Evolutionary conservation across 2,888 invertebrate genomes (phyloP).

Genomic region (Eumacrocentrus americanus): DNA sequence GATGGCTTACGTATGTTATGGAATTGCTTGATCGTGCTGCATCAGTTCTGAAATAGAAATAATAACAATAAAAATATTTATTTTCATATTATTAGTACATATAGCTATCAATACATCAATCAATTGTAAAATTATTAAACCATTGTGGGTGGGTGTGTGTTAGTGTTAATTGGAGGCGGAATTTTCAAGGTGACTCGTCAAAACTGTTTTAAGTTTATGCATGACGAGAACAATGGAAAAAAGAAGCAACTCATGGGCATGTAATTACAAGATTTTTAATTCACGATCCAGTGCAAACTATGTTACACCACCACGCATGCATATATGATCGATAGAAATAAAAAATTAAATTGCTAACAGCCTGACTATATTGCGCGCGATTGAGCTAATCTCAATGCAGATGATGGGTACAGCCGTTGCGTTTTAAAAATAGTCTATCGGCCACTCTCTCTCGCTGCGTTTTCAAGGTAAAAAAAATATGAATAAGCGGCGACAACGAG

Average conservation of each 20-base stretch:
- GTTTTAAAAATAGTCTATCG: conserved; percentile 37
- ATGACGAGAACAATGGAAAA: conserved; percentile 6
- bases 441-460: conserved; percentile 17
- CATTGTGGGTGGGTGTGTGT: not conserved
- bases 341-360: no score
- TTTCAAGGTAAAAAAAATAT: conserved; percentile 35
- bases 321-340: no score
- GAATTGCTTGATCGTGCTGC: conserved; percentile 6
- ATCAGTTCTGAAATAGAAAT: conserved; percentile 19
- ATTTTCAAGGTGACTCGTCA: not conserved
- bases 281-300: no score
- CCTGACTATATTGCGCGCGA: not conserved
- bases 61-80: not conserved
- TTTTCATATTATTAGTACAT: no score
- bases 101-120: not conserved
- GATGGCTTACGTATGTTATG: conserved; percentile 8
- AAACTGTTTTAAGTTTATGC: not conserved
- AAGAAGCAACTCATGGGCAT: conserved; percentile 7
- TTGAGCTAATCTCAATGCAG: conserved; percentile 32
- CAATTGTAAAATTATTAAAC: not conserved
- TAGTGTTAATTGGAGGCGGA: not conserved
- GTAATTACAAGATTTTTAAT: no score
- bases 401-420: conserved; percentile 26
- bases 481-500: conserved; percentile 7
- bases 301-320: no score